A percentile compares a stretch with the other conserved stretches of the same genome.
phyloP scores from a whole-genome alignment of 2,888 invertebrate genomes.

The Penaeus monodon region DNA sequence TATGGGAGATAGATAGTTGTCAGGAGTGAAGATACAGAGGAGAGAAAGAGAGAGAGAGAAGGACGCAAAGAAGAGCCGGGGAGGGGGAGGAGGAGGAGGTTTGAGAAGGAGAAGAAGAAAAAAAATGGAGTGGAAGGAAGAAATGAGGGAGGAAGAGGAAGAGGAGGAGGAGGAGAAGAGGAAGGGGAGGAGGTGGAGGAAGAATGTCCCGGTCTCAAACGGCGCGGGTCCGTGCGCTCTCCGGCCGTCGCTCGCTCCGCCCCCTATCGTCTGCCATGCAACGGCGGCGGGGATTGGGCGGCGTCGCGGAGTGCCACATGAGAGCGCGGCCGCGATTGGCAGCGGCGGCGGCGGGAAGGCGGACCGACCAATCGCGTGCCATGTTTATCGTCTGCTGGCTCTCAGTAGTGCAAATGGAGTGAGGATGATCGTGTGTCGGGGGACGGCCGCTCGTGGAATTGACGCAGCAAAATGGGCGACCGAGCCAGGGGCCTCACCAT shows the following conservation, averaged over 20 bases:
- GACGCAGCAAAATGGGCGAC: constrained; percentile 64
- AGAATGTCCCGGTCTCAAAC: too few relatives aligned
- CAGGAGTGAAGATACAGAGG: too few relatives aligned
- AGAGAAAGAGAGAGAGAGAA: too few relatives aligned
- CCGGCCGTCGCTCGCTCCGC: constrained; percentile 24
- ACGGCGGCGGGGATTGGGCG: constrained; percentile 29
- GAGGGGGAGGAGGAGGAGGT: too few relatives aligned
- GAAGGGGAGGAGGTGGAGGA: too few relatives aligned
- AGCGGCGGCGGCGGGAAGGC: constrained; percentile 53
- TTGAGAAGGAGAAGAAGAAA: background rate
- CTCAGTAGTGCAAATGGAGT: constrained; percentile 56
- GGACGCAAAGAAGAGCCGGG: too few relatives aligned
- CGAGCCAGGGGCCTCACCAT: constrained; percentile 61
- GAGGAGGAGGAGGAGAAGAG: background rate
- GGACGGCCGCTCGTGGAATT: constrained; percentile 37
- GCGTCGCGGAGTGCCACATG: constrained; percentile 46
- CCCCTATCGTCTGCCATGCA: constrained; percentile 30
- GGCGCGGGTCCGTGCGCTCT: constrained; percentile 13
- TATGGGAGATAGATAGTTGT: too few relatives aligned
- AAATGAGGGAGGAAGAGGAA: too few relatives aligned
- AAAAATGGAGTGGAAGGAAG: too few relatives aligned
- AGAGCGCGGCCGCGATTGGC: constrained; percentile 37
- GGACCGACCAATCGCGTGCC: constrained; percentile 43
- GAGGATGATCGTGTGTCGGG: constrained; percentile 56
- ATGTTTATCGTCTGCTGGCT: constrained; percentile 60